These are phyloP conservation scores for Orchesellides sinensis DNA, from an alignment of 2,888 invertebrate genomes.

Conservation along the genomic window DNA sequence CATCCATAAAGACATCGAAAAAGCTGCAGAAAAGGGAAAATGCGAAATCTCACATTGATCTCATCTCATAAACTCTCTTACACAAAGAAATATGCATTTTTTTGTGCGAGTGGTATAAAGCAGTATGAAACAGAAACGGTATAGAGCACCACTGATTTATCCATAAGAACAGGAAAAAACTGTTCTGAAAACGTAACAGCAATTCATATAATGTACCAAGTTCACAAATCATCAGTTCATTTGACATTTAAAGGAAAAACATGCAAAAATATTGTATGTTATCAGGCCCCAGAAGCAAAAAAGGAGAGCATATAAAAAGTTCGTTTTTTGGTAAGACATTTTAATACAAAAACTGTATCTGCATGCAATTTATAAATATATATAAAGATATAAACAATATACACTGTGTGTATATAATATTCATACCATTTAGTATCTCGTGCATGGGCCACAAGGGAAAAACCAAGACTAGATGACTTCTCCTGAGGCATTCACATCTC, in stretches of 20 bases:
- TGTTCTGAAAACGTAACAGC: slow-evolving; percentile 4
- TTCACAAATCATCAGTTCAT: slow-evolving; percentile 65
- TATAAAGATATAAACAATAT: too few relatives aligned
- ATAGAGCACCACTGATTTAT: background rate
- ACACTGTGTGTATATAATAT: background rate
- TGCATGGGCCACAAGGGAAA: slow-evolving; percentile 55
- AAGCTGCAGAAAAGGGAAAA: background rate
- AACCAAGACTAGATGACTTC: slow-evolving; percentile 45
- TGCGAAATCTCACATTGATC: background rate
- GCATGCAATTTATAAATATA: background rate
- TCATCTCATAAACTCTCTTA: slow-evolving; percentile 14
- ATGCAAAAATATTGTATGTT: slow-evolving; percentile 59
- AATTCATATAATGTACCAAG: slow-evolving; percentile 55
- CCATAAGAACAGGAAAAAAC: background rate
- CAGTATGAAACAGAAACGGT: too few relatives aligned
- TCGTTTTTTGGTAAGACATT: too few relatives aligned
- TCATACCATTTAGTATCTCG: slow-evolving; percentile 11
- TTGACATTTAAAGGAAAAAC: slow-evolving; percentile 63
- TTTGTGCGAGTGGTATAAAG: too few relatives aligned
- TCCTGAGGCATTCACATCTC: slow-evolving; percentile 37
- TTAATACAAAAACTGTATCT: slow-evolving; percentile 8
- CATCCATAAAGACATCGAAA: slow-evolving; percentile 1
- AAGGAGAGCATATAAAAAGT: too few relatives aligned
- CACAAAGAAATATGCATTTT: background rate
- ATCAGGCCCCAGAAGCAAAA: slow-evolving; percentile 27